Evolutionary conservation across 2,888 invertebrate genomes (phyloP).

Genomic region (Drosophila putrida): DNA sequence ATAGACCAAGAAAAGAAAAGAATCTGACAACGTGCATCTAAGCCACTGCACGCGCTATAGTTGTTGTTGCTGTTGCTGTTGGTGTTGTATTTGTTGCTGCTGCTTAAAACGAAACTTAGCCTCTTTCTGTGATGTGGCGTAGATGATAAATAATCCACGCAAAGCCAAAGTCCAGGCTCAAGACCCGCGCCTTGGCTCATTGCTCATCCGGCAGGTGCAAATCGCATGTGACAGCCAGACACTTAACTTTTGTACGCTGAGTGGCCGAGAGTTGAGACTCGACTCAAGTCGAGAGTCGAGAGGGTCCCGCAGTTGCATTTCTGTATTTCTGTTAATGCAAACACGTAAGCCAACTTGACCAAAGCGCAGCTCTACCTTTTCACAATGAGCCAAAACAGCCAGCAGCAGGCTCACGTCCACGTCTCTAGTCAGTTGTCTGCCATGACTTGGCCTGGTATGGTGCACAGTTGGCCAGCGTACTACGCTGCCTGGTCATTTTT

Average conservation of each 20-base stretch:
- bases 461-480: conserved; percentile 43
- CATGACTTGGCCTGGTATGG: conserved; percentile 35
- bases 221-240: conserved; percentile 82
- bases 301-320: conserved; percentile 45
- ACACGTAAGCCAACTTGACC: conserved; percentile 73
- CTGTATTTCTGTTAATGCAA: conserved; percentile 59
- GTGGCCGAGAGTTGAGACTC: conserved; percentile 45
- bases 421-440: conserved; percentile 18
- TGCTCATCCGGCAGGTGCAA: conserved; percentile 83
- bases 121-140: conserved; percentile 67
- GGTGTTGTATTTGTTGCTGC: conserved; percentile 34
- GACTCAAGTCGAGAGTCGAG: conserved; percentile 9
- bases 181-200: conserved; percentile 59
- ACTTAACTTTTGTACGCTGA: conserved; percentile 77
- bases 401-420: conserved; percentile 40
- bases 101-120: conserved; percentile 72
- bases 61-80: conserved; percentile 40
- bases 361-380: conserved; percentile 34
- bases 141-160: conserved; percentile 82
- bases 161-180: conserved; percentile 45
- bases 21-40: conserved; percentile 77
- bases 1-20: conserved; percentile 51
- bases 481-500: conserved; percentile 72
- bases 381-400: conserved; percentile 40
- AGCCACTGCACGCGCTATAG: conserved; percentile 48